Conservation (phyloP, 2,113 vertebrate genomes). For the Oreochromis tanganicae region DNA sequence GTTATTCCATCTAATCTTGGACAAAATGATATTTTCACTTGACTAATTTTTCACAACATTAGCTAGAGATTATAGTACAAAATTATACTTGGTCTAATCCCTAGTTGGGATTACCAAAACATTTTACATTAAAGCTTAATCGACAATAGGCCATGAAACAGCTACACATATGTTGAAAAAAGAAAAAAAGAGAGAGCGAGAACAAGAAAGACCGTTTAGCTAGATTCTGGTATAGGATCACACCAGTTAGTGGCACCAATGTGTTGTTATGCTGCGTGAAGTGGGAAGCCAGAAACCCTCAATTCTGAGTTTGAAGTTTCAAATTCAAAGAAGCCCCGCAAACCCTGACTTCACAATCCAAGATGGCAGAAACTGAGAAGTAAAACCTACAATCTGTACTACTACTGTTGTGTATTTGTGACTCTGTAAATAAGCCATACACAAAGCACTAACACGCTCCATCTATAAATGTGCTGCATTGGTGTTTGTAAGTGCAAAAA, state of each 20-base stretch:
- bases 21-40: background rate
- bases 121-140: background rate
- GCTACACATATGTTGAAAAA: background rate
- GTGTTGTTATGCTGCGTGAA: background rate
- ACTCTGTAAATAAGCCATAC: background rate
- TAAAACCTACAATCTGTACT: background rate
- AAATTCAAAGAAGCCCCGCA: background rate
- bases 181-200: background rate
- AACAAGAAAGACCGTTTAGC: background rate
- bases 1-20: background rate
- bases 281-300: background rate
- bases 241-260: background rate
- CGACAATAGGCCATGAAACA: background rate
- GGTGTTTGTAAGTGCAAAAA: background rate
- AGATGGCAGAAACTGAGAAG: background rate
- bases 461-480: background rate
- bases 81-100: background rate
- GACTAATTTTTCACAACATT: background rate
- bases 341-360: background rate
- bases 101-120: background rate
- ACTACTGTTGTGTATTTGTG: background rate
- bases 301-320: background rate
- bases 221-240: background rate
- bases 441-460: background rate
- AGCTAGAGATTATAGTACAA: background rate